Evolutionary conservation across 1,140 invertebrate species (phyloP).

Genomic region (Watersipora subatra): DNA sequence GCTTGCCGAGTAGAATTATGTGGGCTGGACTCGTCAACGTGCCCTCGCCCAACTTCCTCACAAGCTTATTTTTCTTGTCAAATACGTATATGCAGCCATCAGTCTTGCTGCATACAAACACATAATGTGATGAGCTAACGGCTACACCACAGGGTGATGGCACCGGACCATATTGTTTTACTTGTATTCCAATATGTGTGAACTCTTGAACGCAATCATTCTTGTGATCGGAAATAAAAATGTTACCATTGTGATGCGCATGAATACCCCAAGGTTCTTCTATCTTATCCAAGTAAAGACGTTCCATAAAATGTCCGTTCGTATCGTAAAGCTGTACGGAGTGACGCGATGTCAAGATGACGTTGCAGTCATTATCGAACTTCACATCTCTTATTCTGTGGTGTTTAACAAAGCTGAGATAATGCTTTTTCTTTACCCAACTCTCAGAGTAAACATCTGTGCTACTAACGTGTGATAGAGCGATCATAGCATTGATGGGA

Average conservation of each 20-base stretch:
- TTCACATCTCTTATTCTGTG: neutral
- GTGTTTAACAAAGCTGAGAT: neutral
- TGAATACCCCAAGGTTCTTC: neutral
- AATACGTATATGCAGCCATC: neutral
- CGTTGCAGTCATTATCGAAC: neutral
- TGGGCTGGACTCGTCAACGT: neutral
- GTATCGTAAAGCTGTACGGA: neutral
- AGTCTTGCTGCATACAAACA: neutral
- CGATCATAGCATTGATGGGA: neutral
- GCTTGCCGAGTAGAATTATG: neutral
- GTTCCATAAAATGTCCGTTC: slow-evolving; percentile 1
- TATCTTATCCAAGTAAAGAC: neutral
- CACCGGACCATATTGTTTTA: neutral
- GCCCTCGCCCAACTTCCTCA: neutral
- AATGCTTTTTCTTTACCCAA: neutral
- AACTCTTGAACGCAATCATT: neutral
- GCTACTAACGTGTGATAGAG: neutral
- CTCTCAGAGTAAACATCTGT: neutral
- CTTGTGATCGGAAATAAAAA: neutral
- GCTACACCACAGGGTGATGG: neutral
- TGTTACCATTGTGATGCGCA: neutral
- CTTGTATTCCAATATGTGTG: neutral
- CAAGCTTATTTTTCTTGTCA: neutral
- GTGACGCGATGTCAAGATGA: neutral
- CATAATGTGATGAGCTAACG: neutral